Conservation (phyloP, 2,888 invertebrate genomes). For the Hemistola chrysoprasaria region DNA sequence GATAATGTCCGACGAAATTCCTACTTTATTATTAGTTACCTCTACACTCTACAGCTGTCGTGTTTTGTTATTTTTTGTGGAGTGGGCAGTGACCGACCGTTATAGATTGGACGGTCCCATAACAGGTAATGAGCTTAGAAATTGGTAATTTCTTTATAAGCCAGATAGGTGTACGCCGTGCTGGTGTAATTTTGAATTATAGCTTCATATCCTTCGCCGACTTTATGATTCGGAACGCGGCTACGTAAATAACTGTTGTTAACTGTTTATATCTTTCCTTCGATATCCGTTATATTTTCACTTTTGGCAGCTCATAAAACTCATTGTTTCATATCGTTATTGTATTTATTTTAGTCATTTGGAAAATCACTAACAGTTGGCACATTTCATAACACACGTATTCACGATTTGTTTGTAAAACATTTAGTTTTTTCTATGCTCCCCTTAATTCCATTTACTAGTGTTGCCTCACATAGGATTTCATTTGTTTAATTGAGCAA, state of each 20-base stretch:
- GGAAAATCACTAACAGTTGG: slow-evolving; percentile 38
- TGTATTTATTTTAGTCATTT: slow-evolving; percentile 19
- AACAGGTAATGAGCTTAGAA: slow-evolving; percentile 72
- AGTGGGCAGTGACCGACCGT: slow-evolving; percentile 65
- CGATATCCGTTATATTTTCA: slow-evolving; percentile 19
- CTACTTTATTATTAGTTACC: slow-evolving; percentile 71
- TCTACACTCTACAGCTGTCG: slow-evolving; percentile 65
- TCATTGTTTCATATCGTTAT: slow-evolving; percentile 9
- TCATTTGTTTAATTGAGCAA: slow-evolving; percentile 72
- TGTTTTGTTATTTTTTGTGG: slow-evolving; percentile 57
- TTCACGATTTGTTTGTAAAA: slow-evolving; percentile 35
- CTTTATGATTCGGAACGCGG: slow-evolving; percentile 46
- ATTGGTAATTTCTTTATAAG: slow-evolving; percentile 75
- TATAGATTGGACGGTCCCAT: slow-evolving; percentile 66
- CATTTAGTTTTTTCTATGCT: slow-evolving; percentile 32
- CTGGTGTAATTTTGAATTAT: slow-evolving; percentile 59
- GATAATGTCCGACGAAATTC: slow-evolving; percentile 70
- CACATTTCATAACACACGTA: slow-evolving; percentile 61
- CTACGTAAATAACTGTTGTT: slow-evolving; percentile 28
- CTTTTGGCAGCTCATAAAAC: slow-evolving; percentile 12
- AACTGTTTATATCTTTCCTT: slow-evolving; percentile 21
- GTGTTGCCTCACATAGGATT: slow-evolving; percentile 49
- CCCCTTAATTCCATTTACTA: slow-evolving; percentile 33
- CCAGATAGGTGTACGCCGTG: slow-evolving; percentile 48
- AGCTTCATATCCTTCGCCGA: slow-evolving; percentile 50